Evolutionary conservation across 2,797 vertebrate genomes (phyloP).

Genomic region (Pempheris klunzingeri): DNA sequence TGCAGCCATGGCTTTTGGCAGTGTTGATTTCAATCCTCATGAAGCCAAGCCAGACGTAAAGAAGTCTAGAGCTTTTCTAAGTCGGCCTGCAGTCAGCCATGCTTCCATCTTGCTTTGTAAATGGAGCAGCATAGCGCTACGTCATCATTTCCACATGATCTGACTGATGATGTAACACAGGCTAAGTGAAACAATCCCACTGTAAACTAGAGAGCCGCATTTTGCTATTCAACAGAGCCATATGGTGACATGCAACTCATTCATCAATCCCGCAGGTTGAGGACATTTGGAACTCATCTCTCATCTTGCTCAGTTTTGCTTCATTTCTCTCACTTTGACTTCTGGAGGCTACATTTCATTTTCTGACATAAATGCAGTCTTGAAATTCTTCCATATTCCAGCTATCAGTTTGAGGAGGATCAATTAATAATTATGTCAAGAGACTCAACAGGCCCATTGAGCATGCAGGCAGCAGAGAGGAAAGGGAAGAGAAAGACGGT

Average conservation of each 20-base stretch:
- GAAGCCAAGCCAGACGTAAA: slow-evolving; percentile 50
- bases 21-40: slow-evolving; percentile 33
- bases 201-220: slow-evolving; percentile 50
- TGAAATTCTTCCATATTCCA: slow-evolving; percentile 35
- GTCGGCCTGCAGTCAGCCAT: slow-evolving; percentile 42
- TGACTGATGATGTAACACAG: slow-evolving; percentile 74
- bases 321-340: slow-evolving; percentile 27
- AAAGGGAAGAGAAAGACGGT: slow-evolving; percentile 25
- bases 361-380: slow-evolving; percentile 28
- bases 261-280: slow-evolving; percentile 32
- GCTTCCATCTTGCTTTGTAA: slow-evolving; percentile 64
- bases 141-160: slow-evolving; percentile 64
- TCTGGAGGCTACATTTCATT: slow-evolving; percentile 34
- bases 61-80: slow-evolving; percentile 41
- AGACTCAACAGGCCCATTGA: slow-evolving; percentile 43
- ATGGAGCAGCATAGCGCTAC: slow-evolving; percentile 54
- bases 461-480: slow-evolving; percentile 31
- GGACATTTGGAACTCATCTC: slow-evolving; percentile 34
- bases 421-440: slow-evolving; percentile 63
- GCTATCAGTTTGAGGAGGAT: slow-evolving; percentile 56
- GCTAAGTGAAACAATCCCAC: slow-evolving; percentile 56
- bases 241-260: slow-evolving; percentile 31
- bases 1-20: slow-evolving; percentile 26
- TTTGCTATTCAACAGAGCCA: slow-evolving; percentile 31
- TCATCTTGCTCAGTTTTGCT: slow-evolving; percentile 23